Base-by-base conservation (phyloP, 1,140 invertebrate genomes). In the Eciton burchellii region DNA sequence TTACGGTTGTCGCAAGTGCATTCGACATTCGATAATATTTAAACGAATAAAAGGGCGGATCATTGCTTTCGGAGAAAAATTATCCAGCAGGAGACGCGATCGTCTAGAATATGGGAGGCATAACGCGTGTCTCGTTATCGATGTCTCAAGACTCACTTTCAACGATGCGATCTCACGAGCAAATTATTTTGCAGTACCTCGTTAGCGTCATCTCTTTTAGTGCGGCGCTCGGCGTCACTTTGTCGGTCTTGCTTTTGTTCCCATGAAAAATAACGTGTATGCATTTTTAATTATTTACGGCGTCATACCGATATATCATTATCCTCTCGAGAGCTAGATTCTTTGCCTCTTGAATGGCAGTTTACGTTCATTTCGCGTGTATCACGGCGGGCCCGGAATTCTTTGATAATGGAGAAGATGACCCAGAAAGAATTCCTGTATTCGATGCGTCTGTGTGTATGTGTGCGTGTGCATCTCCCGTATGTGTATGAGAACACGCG, bases 331-430 rank as follows among this genome's bases (percentile, higher is more conserved):
- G 81, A 57, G 72, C 45, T 63, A 79, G 68, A 86, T 86, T 87
- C 60, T 54, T 74, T 41, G 72, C 16, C 24, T 19, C 41, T 45
- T 73, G 73, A 66, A 54, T 66, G 71, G 26, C 52, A 71, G 85
- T 83, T 81, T 76, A 71, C 54, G 56, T 73, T 86, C 81, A 45
- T 68, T 86, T 71, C 74, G 14, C 73, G 56, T 74, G 45, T 77
- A 74, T 83, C 72, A 47, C 35, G 41, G 16, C 45, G 56, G 68
- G 63, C 49, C 57, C 57, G 45, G 85, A 71, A 86, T 87, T 87
- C 85, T 87, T 87, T 84, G 86, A 87, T 87, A 87, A 87, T 81
- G 57, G 85, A 87, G 59, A 87, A 41, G 74, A 63, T 83, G 86
- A 87, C 85, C 86, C 63, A 87, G 82, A 87, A 87, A 87, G 52